A percentile compares a stretch with the other conserved stretches of the same genome.
Conservation (phyloP, 2,888 invertebrate species). For the Fragum fragum region DNA sequence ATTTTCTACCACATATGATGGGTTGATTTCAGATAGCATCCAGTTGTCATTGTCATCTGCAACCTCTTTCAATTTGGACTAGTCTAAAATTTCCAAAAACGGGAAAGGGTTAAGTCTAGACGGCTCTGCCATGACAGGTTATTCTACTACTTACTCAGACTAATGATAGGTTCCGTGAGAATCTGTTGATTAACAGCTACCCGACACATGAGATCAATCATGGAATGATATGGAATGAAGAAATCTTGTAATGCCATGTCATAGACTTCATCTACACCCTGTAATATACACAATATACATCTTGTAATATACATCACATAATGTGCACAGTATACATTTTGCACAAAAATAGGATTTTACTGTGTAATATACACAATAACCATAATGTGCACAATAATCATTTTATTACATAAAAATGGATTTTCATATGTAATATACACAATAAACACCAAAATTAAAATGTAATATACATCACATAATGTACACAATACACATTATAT, state of each 20-base stretch:
- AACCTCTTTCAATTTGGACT: too few relatives aligned
- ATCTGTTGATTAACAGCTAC: slow-evolving; percentile 96
- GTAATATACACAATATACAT: slow-evolving; percentile 70
- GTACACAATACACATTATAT: neutral
- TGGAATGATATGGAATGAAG: slow-evolving; percentile 95
- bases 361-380: too few relatives aligned
- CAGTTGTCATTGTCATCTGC: too few relatives aligned
- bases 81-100: too few relatives aligned
- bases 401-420: too few relatives aligned
- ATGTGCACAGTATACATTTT: neutral
- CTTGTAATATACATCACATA: neutral
- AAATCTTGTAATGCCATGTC: slow-evolving; percentile 92
- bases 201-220: slow-evolving; percentile 95
- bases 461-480: neutral
- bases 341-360: too few relatives aligned
- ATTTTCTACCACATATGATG: too few relatives aligned
- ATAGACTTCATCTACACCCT: slow-evolving; percentile 93
- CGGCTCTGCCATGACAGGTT: too few relatives aligned
- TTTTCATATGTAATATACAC: slow-evolving; percentile 86
- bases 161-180: slow-evolving; percentile 94
- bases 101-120: too few relatives aligned
- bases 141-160: slow-evolving; percentile 90
- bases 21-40: too few relatives aligned
- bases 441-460: neutral
- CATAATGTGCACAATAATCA: too few relatives aligned